phyloP scores from a whole-genome alignment of 2,797 vertebrate genomes.

The Sciurus carolinensis region DNA sequence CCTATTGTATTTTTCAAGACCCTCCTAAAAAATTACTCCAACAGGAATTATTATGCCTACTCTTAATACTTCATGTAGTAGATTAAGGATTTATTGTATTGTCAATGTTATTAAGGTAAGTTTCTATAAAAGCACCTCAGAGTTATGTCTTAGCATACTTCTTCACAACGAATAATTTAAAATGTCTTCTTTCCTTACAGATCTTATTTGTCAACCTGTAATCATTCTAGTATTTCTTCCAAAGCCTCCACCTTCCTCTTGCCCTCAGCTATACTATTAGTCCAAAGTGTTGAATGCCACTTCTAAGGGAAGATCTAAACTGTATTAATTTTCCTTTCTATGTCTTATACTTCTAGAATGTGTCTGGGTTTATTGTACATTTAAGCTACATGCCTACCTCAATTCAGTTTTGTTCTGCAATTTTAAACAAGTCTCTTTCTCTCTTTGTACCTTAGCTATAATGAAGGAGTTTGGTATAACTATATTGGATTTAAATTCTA shows the following conservation, averaged over 20 bases:
- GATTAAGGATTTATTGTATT: neutral
- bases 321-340: neutral
- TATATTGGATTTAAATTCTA: constrained; percentile 6
- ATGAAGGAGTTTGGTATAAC: neutral
- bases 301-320: neutral
- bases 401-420: neutral
- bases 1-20: neutral
- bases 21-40: neutral
- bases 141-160: neutral
- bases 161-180: constrained; percentile 20
- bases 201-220: neutral
- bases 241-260: neutral
- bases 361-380: constrained; percentile 7
- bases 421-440: neutral
- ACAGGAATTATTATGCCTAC: neutral
- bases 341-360: neutral
- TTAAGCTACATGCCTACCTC: neutral
- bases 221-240: neutral
- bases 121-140: neutral
- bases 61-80: neutral
- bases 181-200: constrained; percentile 34
- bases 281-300: neutral
- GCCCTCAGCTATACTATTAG: neutral
- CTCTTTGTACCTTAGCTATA: neutral
- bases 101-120: neutral